Conservation (phyloP, 2,888 invertebrate genomes). For the Agrenia bidenticulata region DNA sequence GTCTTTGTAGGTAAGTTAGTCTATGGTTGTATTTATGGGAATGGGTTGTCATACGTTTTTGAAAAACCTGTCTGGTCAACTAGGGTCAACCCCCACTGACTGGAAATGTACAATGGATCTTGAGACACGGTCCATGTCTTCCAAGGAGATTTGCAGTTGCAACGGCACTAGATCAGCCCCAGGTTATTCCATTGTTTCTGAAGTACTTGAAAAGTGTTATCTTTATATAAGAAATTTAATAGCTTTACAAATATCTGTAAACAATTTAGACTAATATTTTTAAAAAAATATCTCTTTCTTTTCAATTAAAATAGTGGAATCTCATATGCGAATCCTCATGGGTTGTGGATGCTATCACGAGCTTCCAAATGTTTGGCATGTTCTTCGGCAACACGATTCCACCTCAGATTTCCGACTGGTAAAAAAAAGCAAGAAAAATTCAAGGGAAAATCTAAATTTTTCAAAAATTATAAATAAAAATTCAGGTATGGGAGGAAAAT, state of each 20-base stretch:
- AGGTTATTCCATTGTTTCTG: constrained; percentile 42
- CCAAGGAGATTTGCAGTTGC: constrained; percentile 42
- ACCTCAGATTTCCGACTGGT: constrained; percentile 47
- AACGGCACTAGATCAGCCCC: constrained; percentile 31
- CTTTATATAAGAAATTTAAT: too few relatives aligned
- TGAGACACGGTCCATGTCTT: constrained; percentile 21
- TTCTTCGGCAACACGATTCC: constrained; percentile 47
- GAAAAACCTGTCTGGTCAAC: too few relatives aligned
- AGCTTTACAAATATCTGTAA: neutral
- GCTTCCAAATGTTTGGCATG: constrained; percentile 50
- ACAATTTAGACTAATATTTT: neutral
- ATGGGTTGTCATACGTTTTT: too few relatives aligned
- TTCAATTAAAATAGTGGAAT: constrained; percentile 46
- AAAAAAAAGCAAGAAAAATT: neutral
- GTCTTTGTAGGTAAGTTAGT: constrained; percentile 38
- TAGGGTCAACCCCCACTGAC: constrained; percentile 20
- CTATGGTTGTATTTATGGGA: neutral
- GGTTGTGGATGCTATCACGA: constrained; percentile 45
- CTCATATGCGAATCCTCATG: constrained; percentile 45
- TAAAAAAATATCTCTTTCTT: constrained; percentile 7
- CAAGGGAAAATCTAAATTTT: neutral
- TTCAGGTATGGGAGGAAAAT: constrained; percentile 45
- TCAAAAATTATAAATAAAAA: neutral
- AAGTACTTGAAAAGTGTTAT: constrained; percentile 26
- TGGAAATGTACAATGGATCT: constrained; percentile 40